Conservation (phyloP, 2,113 vertebrate species). For the Cnemophilus loriae region DNA sequence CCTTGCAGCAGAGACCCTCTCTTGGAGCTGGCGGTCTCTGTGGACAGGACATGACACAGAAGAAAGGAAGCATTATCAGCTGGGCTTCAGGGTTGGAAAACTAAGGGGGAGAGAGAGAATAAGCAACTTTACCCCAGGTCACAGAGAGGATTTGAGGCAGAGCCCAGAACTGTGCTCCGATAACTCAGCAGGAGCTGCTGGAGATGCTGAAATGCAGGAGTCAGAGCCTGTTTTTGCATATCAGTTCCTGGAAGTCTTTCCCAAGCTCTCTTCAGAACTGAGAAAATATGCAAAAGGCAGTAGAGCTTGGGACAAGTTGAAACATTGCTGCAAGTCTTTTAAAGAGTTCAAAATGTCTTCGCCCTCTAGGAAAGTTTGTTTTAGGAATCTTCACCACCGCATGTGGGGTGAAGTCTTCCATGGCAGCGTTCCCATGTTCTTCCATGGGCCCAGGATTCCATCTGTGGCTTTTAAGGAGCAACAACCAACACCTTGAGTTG, state of each 20-base stretch:
- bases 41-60: neutral
- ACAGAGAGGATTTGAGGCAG: neutral
- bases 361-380: conserved; percentile 29
- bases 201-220: conserved; percentile 19
- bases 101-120: neutral
- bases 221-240: neutral
- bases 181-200: conserved; percentile 11
- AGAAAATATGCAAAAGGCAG: conserved; percentile 25
- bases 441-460: neutral
- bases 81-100: neutral
- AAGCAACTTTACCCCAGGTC: neutral
- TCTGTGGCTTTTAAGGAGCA: neutral
- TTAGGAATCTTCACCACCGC: neutral
- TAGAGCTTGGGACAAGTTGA: conserved; percentile 23
- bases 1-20: neutral
- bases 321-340: neutral
- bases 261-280: neutral
- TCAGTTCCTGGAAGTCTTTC: conserved; percentile 38
- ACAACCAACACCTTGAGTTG: neutral
- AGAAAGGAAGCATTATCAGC: conserved; percentile 12
- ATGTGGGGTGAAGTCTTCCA: neutral
- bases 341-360: neutral
- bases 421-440: neutral
- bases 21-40: neutral
- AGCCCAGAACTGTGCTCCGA: neutral